These are phyloP conservation scores for Colistium nudipinnis DNA, from an alignment of 2,113 vertebrate species.

Conservation along the genomic window DNA sequence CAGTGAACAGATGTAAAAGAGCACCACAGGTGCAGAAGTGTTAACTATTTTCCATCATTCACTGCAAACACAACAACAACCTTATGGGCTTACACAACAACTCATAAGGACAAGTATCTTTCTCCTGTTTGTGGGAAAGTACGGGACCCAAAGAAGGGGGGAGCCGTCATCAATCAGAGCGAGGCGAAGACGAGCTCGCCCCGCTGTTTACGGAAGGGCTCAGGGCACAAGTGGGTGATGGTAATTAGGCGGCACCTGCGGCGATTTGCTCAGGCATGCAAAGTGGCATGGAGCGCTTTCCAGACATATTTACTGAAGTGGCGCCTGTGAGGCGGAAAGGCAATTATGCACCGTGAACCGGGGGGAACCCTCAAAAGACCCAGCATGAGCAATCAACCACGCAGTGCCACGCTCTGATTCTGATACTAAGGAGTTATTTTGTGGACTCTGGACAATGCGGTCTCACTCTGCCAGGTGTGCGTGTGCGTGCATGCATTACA, in stretches of 20 bases:
- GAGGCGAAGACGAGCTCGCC: conserved; percentile 35
- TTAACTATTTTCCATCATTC: neutral
- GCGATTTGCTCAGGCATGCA: conserved; percentile 62
- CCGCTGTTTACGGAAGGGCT: conserved; percentile 63
- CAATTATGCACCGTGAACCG: conserved; percentile 77
- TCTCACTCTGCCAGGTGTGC: conserved; percentile 2
- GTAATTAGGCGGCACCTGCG: conserved; percentile 75
- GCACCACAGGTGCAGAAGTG: conserved; percentile 6
- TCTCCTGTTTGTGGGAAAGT: neutral
- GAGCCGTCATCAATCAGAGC: conserved; percentile 67
- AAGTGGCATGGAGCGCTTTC: conserved; percentile 46
- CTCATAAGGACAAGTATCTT: conserved; percentile 15
- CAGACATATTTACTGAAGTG: conserved; percentile 72
- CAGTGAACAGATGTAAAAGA: conserved; percentile 5
- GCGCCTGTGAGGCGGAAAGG: conserved; percentile 60
- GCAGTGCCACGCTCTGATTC: conserved; percentile 18
- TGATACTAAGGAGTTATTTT: conserved; percentile 27
- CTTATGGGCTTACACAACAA: neutral
- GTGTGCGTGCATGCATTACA: neutral
- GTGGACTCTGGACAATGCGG: conserved; percentile 11
- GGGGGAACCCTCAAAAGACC: conserved; percentile 49
- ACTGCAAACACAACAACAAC: neutral
- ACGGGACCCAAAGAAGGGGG: conserved; percentile 1
- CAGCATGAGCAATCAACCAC: conserved; percentile 55
- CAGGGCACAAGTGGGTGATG: conserved; percentile 49